Percentiles rank a stretch among this genome's conserved stretches.
Conservation (phyloP, 2,797 vertebrate genomes). For the Darevskia nairensis region DNA sequence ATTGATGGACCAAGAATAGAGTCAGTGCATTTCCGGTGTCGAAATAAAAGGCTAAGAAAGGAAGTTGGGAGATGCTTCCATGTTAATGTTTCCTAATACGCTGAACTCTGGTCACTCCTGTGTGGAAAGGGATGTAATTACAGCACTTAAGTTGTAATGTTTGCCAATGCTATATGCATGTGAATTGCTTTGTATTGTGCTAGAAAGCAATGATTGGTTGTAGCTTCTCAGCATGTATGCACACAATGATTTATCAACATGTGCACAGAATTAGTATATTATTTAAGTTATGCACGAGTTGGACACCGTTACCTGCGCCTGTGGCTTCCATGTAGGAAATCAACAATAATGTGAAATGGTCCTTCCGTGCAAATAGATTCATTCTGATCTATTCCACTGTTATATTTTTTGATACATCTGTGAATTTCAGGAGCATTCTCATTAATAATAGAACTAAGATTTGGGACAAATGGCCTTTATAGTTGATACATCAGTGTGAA, state of each 20-base stretch:
- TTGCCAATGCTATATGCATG: not conserved
- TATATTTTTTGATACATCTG: not conserved
- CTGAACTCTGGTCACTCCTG: not conserved
- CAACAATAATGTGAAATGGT: not conserved
- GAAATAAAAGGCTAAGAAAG: not conserved
- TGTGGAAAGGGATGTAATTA: not conserved
- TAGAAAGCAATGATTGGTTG: not conserved
- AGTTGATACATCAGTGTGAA: not conserved
- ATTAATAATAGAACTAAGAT: not conserved
- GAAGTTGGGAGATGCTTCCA: not conserved
- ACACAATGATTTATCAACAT: not conserved
- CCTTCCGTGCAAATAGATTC: not conserved
- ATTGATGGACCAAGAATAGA: not conserved
- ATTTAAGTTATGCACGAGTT: not conserved
- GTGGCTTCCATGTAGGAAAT: not conserved
- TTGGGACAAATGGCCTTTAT: not conserved
- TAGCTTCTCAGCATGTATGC: not conserved
- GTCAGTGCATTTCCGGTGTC: not conserved
- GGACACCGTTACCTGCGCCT: not conserved
- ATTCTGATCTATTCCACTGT: not conserved
- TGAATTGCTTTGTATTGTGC: not conserved
- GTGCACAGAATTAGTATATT: not conserved
- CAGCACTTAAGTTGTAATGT: not conserved
- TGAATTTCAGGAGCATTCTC: not conserved
- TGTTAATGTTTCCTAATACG: not conserved